Conservation (phyloP, 2,113 vertebrate genomes). For the Pomatorhinus ruficollis region DNA sequence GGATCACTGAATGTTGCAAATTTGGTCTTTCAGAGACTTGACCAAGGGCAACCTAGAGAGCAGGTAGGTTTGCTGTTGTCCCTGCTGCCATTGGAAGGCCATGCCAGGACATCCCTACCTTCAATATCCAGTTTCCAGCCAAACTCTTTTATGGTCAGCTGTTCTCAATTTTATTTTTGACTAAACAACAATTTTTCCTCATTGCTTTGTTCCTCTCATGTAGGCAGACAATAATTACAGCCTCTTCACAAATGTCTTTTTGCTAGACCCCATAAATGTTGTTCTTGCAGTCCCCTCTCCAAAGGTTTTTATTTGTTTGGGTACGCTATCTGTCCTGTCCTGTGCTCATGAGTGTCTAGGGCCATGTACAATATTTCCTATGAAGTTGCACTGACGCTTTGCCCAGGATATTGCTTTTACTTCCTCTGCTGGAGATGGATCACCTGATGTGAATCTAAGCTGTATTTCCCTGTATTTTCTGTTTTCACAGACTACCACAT, state of each 20-base stretch:
- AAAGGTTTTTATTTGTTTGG: background rate
- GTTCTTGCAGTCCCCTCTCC: background rate
- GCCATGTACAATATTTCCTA: background rate
- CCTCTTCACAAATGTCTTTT: background rate
- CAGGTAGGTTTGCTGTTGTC: background rate
- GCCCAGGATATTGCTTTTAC: background rate
- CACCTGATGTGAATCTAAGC: background rate
- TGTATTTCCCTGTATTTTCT: background rate
- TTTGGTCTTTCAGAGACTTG: background rate
- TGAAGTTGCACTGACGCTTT: background rate
- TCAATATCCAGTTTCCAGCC: background rate
- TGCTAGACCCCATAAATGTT: background rate
- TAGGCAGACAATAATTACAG: background rate
- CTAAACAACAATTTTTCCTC: background rate
- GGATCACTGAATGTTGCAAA: background rate
- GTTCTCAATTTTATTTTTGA: background rate
- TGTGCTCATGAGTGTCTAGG: background rate
- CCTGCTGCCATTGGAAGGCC: background rate
- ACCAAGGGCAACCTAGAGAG: background rate
- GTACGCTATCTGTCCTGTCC: background rate
- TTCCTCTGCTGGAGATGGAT: background rate
- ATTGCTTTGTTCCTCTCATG: background rate
- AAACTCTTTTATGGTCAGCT: background rate
- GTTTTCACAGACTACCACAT: background rate
- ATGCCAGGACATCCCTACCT: background rate